A percentile compares a stretch with the other conserved stretches of the same genome.
These are phyloP conservation scores for Campylomormyrus numenius DNA, from an alignment of 2,113 vertebrate genomes.

Conservation along the genomic window DNA sequence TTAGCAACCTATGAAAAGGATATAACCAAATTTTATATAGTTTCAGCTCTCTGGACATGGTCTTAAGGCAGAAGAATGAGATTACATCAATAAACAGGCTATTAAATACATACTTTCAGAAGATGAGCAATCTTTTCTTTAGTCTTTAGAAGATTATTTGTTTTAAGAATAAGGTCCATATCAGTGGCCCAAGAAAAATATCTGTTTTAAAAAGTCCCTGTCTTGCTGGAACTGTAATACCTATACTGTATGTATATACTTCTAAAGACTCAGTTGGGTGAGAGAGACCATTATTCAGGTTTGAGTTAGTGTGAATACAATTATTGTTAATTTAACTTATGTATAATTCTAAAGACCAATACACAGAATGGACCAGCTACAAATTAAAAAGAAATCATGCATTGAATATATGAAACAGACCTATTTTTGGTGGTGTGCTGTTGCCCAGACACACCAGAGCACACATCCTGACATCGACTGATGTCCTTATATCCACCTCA, in stretches of 20 bases:
- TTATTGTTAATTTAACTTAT: not conserved
- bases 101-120: not conserved
- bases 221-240: not conserved
- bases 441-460: not conserved
- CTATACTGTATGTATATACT: not conserved
- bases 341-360: not conserved
- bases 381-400: not conserved
- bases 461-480: not conserved
- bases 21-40: constrained; percentile 67
- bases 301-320: not conserved
- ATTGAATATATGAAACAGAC: not conserved
- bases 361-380: not conserved
- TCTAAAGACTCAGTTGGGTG: not conserved
- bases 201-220: not conserved
- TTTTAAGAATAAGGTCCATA: not conserved
- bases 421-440: not conserved
- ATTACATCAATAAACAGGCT: not conserved
- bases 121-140: not conserved
- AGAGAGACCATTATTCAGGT: not conserved
- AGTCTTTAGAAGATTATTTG: not conserved
- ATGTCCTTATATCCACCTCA: constrained; percentile 47
- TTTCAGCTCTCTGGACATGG: constrained; percentile 57
- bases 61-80: not conserved
- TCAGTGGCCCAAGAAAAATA: not conserved
- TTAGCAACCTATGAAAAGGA: constrained; percentile 73